phyloP scores from a whole-genome alignment of 2,797 vertebrate species.

The Eupleurogrammus muticus region DNA sequence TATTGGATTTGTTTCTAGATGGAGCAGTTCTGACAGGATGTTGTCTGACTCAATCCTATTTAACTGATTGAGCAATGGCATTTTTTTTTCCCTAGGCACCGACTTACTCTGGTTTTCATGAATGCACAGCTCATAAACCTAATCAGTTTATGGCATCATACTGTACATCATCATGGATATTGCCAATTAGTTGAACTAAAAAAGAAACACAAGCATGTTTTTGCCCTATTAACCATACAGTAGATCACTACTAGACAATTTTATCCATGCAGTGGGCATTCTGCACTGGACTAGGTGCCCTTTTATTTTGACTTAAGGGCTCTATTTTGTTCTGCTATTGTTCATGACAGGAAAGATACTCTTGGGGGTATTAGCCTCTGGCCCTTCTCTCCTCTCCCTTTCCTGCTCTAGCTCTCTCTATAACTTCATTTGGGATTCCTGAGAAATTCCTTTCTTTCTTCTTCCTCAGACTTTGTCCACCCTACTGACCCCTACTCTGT shows the following conservation, averaged over 20 bases:
- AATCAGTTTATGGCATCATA: slow-evolving; percentile 15
- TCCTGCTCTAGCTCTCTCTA: neutral
- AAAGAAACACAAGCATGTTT: neutral
- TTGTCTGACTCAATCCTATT: slow-evolving; percentile 49
- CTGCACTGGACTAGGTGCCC: slow-evolving; percentile 8
- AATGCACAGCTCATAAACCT: slow-evolving; percentile 19
- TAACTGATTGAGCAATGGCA: slow-evolving; percentile 38
- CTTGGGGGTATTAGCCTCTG: slow-evolving; percentile 44
- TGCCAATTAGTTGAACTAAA: slow-evolving; percentile 2
- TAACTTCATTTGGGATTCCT: slow-evolving; percentile 23
- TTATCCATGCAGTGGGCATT: neutral
- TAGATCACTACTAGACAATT: neutral
- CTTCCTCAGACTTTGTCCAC: neutral
- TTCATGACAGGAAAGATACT: slow-evolving; percentile 24
- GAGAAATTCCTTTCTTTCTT: neutral
- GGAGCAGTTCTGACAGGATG: slow-evolving; percentile 35
- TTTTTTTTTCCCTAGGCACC: neutral
- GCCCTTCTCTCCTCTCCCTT: slow-evolving; percentile 8
- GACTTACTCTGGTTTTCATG: slow-evolving; percentile 7
- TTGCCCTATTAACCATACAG: neutral
- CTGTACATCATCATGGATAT: neutral
- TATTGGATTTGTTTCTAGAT: slow-evolving; percentile 56
- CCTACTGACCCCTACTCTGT: slow-evolving; percentile 15
- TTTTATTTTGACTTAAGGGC: slow-evolving; percentile 33
- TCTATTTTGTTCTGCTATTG: slow-evolving; percentile 31